phyloP scores from a whole-genome alignment of 2,797 vertebrate genomes.

The Centropyge bicolor region DNA sequence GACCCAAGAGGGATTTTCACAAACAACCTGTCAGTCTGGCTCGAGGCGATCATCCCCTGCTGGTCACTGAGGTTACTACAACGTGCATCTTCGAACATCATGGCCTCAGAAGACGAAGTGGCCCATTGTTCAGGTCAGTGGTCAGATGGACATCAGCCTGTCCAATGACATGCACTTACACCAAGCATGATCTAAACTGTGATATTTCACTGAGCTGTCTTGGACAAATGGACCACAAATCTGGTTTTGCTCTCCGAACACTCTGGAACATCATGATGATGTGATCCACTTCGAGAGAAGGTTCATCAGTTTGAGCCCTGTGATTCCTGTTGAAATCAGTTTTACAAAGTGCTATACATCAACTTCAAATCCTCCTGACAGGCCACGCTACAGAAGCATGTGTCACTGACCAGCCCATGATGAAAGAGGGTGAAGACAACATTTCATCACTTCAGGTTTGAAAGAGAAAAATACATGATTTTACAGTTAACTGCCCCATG shows the following conservation, averaged over 20 bases:
- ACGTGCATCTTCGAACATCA: slow-evolving; percentile 55
- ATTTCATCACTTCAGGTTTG: neutral
- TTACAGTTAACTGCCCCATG: neutral
- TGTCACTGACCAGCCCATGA: neutral
- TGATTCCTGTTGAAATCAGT: no score
- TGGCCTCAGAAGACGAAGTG: slow-evolving; percentile 38
- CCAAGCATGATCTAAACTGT: neutral
- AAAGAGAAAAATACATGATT: neutral
- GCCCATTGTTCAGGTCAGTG: slow-evolving; percentile 18
- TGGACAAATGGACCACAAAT: neutral
- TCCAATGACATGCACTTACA: neutral
- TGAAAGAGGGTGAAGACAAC: neutral
- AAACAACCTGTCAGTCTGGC: slow-evolving; percentile 75
- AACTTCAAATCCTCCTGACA: no score
- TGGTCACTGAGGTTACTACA: slow-evolving; percentile 77
- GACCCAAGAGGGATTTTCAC: slow-evolving; percentile 75
- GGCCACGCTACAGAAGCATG: no score
- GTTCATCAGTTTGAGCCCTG: no score
- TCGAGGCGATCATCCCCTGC: slow-evolving; percentile 69
- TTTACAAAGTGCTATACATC: no score
- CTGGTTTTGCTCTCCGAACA: no score
- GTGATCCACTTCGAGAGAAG: neutral
- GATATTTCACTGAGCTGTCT: neutral
- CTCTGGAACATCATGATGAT: neutral
- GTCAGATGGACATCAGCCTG: slow-evolving; percentile 7